Evolutionary conservation across 23 tunicate genomes (phyloP), one percentile per base, ranked within the genome.

Genomic region (Clavelina lepadiformis): DNA sequence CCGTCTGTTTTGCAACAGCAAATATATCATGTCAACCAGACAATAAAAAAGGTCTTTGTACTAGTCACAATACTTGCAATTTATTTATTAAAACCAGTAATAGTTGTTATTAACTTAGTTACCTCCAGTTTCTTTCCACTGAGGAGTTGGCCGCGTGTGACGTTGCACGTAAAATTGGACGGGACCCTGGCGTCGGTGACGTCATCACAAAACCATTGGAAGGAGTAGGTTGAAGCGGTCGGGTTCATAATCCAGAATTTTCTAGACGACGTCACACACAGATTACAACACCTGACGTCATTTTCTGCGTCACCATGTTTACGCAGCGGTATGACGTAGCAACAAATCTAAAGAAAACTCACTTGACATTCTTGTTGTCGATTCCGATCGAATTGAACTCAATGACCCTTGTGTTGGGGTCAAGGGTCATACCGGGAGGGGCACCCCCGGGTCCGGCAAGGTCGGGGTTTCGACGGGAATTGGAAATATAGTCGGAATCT

Each of bases 201-300:
- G 31, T 78, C 78, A 45, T 63, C 76, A 59, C 91, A 82, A 5
- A 75, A 44, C 97, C 97, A 89, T 31, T 35, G 76, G 63, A 89
- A 89, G 34, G 75, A 2, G 49, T 74, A 81, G 24, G 47, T 58
- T 19, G 38, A 6, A 3, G 65, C 56, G 0, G 97, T 75, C 0
- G 97, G 97, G 44, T 89, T 89, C 97, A 89, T 81, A 31, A 89
- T 75, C 83, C 89, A 81, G 75, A 89, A 89, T 81, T 89, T 89
- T 37, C 97, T 89, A 59, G 19, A 50, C n/a, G n/a, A n/a, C n/a
- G n/a, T n/a, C 32, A 75, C 21, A 47, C 21, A 35, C 13, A 15
- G 49, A 41, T 41, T 15, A 8, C 15, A 41, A 41, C 49, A 41
- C 49, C 49, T 15, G 49, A 8, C 13, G 11, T 41, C 49, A 41